Base-by-base conservation (phyloP, 2,113 vertebrate genomes). In the Sylvia atricapilla region DNA sequence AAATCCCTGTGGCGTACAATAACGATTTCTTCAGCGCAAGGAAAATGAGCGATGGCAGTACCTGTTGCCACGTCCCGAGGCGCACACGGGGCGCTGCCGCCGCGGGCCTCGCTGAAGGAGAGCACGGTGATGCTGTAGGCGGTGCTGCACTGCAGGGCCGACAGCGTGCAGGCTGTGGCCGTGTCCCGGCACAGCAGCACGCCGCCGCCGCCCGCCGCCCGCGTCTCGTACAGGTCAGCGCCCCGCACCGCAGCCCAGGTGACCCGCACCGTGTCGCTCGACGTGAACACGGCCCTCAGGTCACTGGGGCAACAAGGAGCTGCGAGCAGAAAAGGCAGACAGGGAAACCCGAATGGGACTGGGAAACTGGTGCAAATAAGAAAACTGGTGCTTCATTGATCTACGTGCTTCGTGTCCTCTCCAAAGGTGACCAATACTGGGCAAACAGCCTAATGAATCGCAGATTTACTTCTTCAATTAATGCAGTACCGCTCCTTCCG, bases 291-390 rank as follows among this genome's bases (percentile, higher is more conserved):
- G 2, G 98, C 83, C 14, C 90, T 87, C 39, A 99, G 96, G 78
- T 97, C 94, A n/a, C 96, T 84, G 35, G 99, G 99, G 93, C 99
- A 99, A 52, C 99, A 99, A 21, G 99, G 99, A 39, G 99, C 99
- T 99, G 95, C 55, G 77, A 80, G 92, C 46, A 69, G n/a, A 39
- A 39, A 53, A 62, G 43, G 41, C 50, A 55, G 31, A 35, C 15
- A 20, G 28, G 47, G 68, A 25, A 58, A 56, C 16, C 1, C 21
- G 21, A 47, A 28, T 4, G 33, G 23, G 17, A 68, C 28, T 15
- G 28, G 39, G 17, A 68, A 62, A 78, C 31, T 4, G 35, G 41
- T 13, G 24, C 2, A 11, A 62, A 55, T 37, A 72, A 35, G 10
- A 64, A n/a, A n/a, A n/a, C n/a, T n/a, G n/a, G n/a, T 5, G 4